Conservation (phyloP, 2,888 invertebrate genomes). For the Oasisia sp. region DNA sequence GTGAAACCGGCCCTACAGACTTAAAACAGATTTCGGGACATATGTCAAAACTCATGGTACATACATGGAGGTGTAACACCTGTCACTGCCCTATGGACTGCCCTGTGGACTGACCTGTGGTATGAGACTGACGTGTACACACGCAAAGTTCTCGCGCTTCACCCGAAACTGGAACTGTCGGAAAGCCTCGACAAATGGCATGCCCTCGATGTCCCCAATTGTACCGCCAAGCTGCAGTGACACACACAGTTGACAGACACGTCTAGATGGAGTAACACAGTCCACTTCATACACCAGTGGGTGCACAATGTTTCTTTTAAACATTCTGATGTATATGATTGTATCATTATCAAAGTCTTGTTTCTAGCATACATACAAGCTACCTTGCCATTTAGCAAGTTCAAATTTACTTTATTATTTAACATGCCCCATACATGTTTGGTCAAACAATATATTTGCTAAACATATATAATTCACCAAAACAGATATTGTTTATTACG, state of each 20-base stretch:
- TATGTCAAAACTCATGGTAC: no score
- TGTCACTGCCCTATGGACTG: not conserved
- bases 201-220: slow-evolving; percentile 98
- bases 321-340: no score
- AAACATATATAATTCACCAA: not conserved
- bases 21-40: no score
- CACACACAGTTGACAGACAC: not conserved
- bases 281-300: not conserved
- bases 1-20: no score
- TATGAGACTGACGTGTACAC: slow-evolving; percentile 95
- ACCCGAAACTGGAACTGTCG: slow-evolving; percentile 96
- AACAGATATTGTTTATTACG: not conserved
- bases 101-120: slow-evolving; percentile 76
- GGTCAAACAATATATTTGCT: not conserved
- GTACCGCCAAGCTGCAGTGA: slow-evolving; percentile 93
- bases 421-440: not conserved
- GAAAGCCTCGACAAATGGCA: slow-evolving; percentile 99
- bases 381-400: no score
- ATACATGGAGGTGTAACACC: not conserved
- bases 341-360: no score
- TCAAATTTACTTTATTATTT: no score
- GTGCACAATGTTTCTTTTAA: not conserved
- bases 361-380: no score
- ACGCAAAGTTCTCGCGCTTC: slow-evolving; percentile 91
- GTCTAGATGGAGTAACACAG: not conserved